phyloP scores from a whole-genome alignment of 2,113 vertebrate genomes.

The Sinocyclocheilus grahami region DNA sequence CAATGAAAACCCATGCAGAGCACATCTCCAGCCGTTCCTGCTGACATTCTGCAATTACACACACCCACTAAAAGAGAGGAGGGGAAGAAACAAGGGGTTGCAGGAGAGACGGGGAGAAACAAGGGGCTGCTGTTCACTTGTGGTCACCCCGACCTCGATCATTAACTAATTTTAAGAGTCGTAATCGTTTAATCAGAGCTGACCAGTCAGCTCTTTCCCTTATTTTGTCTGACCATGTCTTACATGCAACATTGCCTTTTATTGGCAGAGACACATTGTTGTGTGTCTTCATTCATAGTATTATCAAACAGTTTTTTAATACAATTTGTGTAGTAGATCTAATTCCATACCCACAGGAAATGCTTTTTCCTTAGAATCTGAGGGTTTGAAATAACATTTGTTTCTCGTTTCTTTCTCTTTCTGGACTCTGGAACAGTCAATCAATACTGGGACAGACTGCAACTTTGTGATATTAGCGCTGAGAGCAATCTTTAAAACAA shows the following conservation, averaged over 20 bases:
- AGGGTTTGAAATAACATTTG: conserved; percentile 27
- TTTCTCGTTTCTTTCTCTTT: conserved; percentile 11
- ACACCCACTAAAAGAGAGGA: conserved; percentile 29
- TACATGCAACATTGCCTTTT: neutral
- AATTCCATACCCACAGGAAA: conserved; percentile 25
- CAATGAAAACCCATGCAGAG: conserved; percentile 28
- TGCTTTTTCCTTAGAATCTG: conserved; percentile 28
- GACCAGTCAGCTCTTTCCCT: neutral
- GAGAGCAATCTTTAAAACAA: conserved; percentile 41
- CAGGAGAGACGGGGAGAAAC: neutral
- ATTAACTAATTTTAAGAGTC: conserved; percentile 37
- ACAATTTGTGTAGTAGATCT: neutral
- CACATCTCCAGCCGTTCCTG: conserved; percentile 36
- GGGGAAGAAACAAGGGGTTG: neutral
- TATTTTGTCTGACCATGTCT: neutral
- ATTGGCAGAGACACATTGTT: neutral
- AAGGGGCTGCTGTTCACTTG: conserved; percentile 19
- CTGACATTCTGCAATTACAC: conserved; percentile 43
- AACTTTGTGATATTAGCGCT: conserved; percentile 28
- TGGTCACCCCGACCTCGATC: conserved; percentile 36
- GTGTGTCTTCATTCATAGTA: neutral
- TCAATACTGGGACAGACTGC: conserved; percentile 44
- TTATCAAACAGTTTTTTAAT: neutral
- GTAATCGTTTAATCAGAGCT: conserved; percentile 29
- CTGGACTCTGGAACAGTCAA: conserved; percentile 7